Evolutionary conservation across 2,888 invertebrate species (phyloP).

Genomic region (Agriopis leucophaearia): DNA sequence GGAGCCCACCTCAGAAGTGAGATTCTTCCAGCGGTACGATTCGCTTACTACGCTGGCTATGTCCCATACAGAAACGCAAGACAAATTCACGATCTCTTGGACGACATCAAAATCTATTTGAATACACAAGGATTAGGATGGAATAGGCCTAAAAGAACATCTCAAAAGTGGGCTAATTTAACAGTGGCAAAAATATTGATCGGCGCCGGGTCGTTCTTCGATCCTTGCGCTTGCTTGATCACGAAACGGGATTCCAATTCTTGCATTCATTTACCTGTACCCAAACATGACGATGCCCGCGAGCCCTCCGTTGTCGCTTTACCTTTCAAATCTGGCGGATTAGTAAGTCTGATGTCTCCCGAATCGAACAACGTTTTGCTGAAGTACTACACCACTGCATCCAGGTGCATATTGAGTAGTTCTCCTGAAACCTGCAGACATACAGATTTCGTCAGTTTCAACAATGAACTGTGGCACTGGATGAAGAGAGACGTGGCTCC

Average conservation of each 20-base stretch:
- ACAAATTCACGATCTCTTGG: conserved; percentile 67
- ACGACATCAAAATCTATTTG: conserved; percentile 62
- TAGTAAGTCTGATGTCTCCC: conserved; percentile 67
- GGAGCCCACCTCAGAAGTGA: conserved; percentile 74
- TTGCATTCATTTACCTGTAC: conserved; percentile 74
- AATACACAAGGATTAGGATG: conserved; percentile 79
- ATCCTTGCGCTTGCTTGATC: conserved; percentile 69
- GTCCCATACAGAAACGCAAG: conserved; percentile 68
- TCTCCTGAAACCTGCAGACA: conserved; percentile 74
- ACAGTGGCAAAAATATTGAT: conserved; percentile 73
- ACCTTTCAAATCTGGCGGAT: conserved; percentile 70
- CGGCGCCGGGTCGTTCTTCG: conserved; percentile 60
- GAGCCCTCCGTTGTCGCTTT: conserved; percentile 70
- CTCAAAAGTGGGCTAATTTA: conserved; percentile 69
- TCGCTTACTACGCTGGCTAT: conserved; percentile 79
- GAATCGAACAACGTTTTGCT: conserved; percentile 69
- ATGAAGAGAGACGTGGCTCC: conserved; percentile 78
- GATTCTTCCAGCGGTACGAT: conserved; percentile 72
- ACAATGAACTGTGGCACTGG: conserved; percentile 80
- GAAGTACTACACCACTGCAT: conserved; percentile 75
- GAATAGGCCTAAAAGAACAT: conserved; percentile 57
- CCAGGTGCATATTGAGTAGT: conserved; percentile 70
- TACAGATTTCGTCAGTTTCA: conserved; percentile 74
- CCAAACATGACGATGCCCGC: conserved; percentile 66
- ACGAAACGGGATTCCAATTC: conserved; percentile 67